Percentiles rank a stretch among this genome's conserved stretches.
These are phyloP conservation scores for Mamestra brassicae DNA, from an alignment of 2,888 invertebrate genomes.

Conservation along the genomic window DNA sequence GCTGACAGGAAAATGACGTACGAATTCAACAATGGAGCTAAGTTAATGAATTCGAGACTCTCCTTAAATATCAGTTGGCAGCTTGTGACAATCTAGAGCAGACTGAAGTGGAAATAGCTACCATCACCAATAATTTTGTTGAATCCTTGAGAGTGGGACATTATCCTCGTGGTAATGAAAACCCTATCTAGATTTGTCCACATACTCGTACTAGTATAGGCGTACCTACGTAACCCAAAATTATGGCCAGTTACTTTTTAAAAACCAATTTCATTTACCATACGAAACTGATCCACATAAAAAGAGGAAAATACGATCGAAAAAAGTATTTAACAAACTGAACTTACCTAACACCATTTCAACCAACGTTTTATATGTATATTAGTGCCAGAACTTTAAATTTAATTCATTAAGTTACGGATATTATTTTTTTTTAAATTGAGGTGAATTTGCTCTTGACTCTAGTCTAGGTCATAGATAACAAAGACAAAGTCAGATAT, in stretches of 20 bases:
- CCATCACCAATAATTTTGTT: background rate
- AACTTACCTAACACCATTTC: background rate
- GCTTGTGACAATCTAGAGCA: too few species aligned
- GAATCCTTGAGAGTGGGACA: background rate
- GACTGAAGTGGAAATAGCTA: too few species aligned
- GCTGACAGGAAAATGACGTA: background rate
- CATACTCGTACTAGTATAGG: background rate
- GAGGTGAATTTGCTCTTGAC: too few species aligned
- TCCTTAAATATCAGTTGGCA: background rate
- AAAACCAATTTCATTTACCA: background rate
- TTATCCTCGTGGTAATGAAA: background rate
- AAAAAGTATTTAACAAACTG: background rate
- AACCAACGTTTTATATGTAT: background rate
- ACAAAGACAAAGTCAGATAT: background rate
- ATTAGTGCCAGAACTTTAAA: background rate
- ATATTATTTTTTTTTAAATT: too few species aligned
- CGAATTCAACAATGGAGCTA: background rate
- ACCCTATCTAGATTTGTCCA: background rate
- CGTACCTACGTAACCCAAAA: background rate
- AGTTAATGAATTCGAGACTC: background rate
- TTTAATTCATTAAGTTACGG: too few species aligned
- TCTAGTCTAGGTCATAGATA: too few species aligned
- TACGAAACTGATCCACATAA: background rate
- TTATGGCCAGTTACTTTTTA: background rate
- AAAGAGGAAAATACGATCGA: slow-evolving; percentile 31